A percentile compares a stretch with the other conserved stretches of the same genome.
Conservation (phyloP, 2,888 invertebrate species). For the Strigamia crassipes region DNA sequence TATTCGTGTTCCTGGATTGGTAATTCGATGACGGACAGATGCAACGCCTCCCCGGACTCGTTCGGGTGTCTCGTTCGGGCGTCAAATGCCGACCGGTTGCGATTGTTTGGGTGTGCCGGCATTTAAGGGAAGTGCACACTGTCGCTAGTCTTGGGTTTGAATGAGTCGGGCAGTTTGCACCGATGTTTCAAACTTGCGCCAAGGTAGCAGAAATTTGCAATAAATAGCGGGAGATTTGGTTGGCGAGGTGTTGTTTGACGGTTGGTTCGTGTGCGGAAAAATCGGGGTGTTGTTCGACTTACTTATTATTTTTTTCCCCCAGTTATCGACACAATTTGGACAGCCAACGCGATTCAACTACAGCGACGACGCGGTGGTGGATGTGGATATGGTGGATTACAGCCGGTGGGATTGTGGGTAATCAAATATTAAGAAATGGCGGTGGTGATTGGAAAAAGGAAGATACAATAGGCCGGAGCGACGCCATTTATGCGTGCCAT, state of each 20-base stretch:
- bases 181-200: not conserved
- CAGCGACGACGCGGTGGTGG: not conserved
- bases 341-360: slow-evolving; percentile 19
- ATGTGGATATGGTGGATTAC: not conserved
- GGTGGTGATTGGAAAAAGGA: not conserved
- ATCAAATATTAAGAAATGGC: slow-evolving; percentile 2
- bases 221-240: slow-evolving; percentile 1
- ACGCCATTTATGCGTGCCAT: not conserved
- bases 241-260: not conserved
- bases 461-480: not conserved
- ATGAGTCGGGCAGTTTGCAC: not conserved
- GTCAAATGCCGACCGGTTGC: not conserved
- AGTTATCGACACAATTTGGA: not conserved
- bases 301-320: not conserved
- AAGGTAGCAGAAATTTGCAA: not conserved
- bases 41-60: not conserved
- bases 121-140: too few relatives aligned
- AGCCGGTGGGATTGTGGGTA: not conserved
- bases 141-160: too few relatives aligned
- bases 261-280: not conserved
- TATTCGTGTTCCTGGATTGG: not conserved
- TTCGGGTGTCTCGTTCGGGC: not conserved
- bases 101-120: not conserved
- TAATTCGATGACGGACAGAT: not conserved
- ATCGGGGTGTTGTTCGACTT: not conserved